Evolutionary conservation across 2,888 invertebrate species (phyloP), one percentile per base, ranked within the genome.

Genomic region (Nemurella pictetii): DNA sequence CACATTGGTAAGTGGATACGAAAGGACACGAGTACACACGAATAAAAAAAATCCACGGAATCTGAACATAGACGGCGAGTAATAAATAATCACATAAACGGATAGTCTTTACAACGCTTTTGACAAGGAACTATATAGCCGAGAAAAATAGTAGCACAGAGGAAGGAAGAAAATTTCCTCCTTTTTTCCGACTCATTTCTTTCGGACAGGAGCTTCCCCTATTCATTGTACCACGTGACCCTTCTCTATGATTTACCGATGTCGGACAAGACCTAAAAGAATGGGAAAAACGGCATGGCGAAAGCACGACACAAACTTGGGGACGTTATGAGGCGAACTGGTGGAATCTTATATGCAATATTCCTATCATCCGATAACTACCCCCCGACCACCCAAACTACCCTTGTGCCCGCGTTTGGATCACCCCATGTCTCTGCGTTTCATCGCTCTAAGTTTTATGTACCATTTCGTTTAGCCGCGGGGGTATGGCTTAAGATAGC

Each of bases 171-270:
- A 85, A 85, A 73, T 74, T 85, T 80, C 85, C 83, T 83, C 84
- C 83, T 84, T 84, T 55, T 85, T 85, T 85, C 85, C 83, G 84
- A 74, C 80, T 85, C 85, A 85, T 85, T 85, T 83, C 85, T 84
- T 75, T 74, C 84, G 84, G 85, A 85, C 84, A 75, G 85, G 75
- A 35, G 32, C 73, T 28, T 74, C 84, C 75, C 84, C 84, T 72
- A 55, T 82, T 72, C 82, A 72, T 36, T 81, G 26, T 36, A 82
- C 55, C 55, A 55, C 82, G 82, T 82, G 82, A 72, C 82, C 82
- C 82, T 81, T 72, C 27, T 82, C 9, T 20, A 55, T 82, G 82
- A 82, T 82, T 82, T 82, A 82, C 82, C 82, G 82, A 3, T 27
- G 75, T 75, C 27, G 27, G 28, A 75, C 75, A 26, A 25, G 27